phyloP scores from a whole-genome alignment of 2,113 vertebrate genomes.

The Pseudonaja textilis region DNA sequence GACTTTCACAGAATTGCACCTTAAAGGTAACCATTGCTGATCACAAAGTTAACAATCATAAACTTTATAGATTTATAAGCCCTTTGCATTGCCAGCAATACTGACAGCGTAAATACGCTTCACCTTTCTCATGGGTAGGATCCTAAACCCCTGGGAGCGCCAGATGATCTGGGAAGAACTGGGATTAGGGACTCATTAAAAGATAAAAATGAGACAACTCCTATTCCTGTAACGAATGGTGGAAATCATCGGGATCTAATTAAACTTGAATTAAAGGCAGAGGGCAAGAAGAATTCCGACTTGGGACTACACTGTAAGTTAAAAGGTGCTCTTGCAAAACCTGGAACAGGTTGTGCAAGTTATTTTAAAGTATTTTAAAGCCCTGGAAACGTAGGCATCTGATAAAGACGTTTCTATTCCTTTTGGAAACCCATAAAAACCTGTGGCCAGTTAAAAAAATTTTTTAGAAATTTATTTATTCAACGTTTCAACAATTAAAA shows the following conservation, averaged over 20 bases:
- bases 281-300: background rate
- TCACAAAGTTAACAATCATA: background rate
- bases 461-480: too few species aligned
- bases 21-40: background rate
- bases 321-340: background rate
- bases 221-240: background rate
- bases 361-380: background rate
- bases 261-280: background rate
- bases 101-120: background rate
- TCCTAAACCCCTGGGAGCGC: background rate
- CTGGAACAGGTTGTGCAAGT: background rate
- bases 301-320: background rate
- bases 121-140: background rate
- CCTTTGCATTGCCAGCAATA: background rate
- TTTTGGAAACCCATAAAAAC: background rate
- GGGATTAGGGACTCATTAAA: background rate
- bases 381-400: background rate
- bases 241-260: background rate
- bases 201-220: background rate
- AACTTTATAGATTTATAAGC: background rate
- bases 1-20: background rate
- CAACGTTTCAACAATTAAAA: too few species aligned
- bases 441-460: too few species aligned
- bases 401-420: background rate
- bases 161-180: background rate